Evolutionary conservation across 2,797 vertebrate species (phyloP), one percentile per base, ranked within the genome.

Genomic region (Girardinus metallicus): DNA sequence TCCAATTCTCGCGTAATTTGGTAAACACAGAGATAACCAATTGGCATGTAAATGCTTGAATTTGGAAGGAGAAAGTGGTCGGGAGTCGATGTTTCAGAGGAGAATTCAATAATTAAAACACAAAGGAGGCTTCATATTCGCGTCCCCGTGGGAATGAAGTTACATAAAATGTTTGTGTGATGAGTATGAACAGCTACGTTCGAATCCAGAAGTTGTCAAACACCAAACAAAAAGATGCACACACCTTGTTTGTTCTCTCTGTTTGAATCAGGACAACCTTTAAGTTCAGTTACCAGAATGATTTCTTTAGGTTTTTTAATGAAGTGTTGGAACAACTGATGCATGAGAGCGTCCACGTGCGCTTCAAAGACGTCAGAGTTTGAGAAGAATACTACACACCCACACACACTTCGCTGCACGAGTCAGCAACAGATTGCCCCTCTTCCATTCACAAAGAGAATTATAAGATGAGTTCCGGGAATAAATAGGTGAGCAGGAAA

Each of bases 341-440:
- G 5, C 29, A 62, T 62, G n/a, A 60, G 29, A 15, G 11, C 29
- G 16, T 15, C 15, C 5, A 64, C 15, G 9, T 64, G 15, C 36
- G 6, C 34, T 64, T 34, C 9, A 34, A 34, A 62, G 15, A 34
- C 1, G 51, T 8, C 51, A 9, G 8, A 21, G 51, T 53, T 53
- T 53, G 23, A 53, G 51, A 53, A 53, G 6, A 18, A 49, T 16
- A 18, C 29, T 13, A 62, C 31, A 29, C n/a, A 62, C 29, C 8
- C 31, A 8, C 31, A 7, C 57, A 31, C 29, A 70, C 49, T 34
- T 57, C 60, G 77, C 46, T 81, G 74, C 7, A 5, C 70, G 70
- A 68, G 31, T 64, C 74, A 43, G 53, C 76, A 86, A 79, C 90
- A 89, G 87, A 90, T 88, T 84, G 86, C 13, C 57, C 46, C 51